Percentiles rank a stretch among this genome's conserved stretches.
These are phyloP conservation scores for Cyrtorhinus lividipennis DNA, from an alignment of 1,140 invertebrate species.

Conservation along the genomic window DNA sequence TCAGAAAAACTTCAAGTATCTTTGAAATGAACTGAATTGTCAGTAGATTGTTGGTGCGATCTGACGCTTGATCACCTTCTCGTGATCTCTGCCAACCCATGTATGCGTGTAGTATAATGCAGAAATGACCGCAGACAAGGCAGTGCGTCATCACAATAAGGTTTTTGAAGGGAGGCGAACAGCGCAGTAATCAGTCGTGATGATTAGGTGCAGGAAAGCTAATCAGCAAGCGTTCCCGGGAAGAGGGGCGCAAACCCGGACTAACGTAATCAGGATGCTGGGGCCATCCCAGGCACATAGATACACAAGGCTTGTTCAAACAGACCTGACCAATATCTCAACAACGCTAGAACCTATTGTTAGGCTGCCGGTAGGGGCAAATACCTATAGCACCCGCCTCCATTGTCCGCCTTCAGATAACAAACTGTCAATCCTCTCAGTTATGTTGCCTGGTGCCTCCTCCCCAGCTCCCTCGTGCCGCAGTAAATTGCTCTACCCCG, in stretches of 20 bases:
- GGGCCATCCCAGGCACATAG: neutral
- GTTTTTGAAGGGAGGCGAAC: neutral
- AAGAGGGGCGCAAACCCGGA: neutral
- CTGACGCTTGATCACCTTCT: no score
- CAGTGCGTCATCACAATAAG: neutral
- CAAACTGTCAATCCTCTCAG: slow-evolving; percentile 6
- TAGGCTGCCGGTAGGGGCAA: neutral
- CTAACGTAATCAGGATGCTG: neutral
- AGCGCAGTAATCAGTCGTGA: neutral
- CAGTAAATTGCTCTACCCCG: neutral
- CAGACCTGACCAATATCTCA: slow-evolving; percentile 9
- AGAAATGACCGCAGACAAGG: slow-evolving; percentile 6
- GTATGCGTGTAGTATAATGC: no score
- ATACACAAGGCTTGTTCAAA: neutral
- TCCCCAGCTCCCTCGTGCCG: neutral
- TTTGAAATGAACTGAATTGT: no score
- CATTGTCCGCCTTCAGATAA: neutral
- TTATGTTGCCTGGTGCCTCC: neutral
- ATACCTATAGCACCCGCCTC: neutral
- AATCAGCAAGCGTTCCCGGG: neutral
- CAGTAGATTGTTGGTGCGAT: no score
- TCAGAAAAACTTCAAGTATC: no score
- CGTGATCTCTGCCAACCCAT: no score
- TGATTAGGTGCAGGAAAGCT: neutral
- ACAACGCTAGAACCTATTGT: slow-evolving; percentile 8